Evolutionary conservation across 2,113 vertebrate species (phyloP), one percentile per base, ranked within the genome.

Genomic region (Poeciliopsis occidentalis): DNA sequence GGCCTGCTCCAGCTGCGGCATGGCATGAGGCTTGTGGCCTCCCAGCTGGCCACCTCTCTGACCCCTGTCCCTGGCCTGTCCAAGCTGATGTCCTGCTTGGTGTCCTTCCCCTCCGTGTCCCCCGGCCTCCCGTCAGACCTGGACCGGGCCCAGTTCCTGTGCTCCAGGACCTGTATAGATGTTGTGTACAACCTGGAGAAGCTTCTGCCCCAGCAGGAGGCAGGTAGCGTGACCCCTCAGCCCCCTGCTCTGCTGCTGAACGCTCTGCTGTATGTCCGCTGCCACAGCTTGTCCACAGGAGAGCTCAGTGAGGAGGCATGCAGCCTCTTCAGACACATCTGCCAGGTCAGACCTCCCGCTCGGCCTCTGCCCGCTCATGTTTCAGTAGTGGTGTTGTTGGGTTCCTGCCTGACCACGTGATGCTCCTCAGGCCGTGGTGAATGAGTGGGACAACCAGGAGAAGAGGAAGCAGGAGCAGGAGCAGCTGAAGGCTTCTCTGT

Each of bases 361-460:
- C 65, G 17, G 39, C 19, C 29, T 63, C 3, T 83, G 6, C n/a
- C 24, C 44, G 0, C 4, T 19, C 44, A 47, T 41, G 39, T 37
- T 37, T 37, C 10, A 37, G 10, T 37, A 37, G 34, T 10, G 34
- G 8, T 37, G 34, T 37, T 37, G 17, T 17, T 47, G 44, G 13
- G 5, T 47, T 47, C 44, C 15, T 47, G 44, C 26, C 24, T 31
- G 12, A 62, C 60, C 19, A 17, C 1, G 3, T 30, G 4, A 44
- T 64, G 1, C 41, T 61, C 8, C 26, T 62, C 44, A 94, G 91
- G 89, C 88, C 12, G 83, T 78, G 86, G 92, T 98, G 85, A 99
- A 96, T 44, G 96, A 97, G 44, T 99, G 98, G 97, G 97, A 99
- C 51, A 96, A 99, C 22, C 96, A 98, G 91, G 96, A 99, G 61